These are phyloP conservation scores for Cyanistes caeruleus DNA, from an alignment of 2,113 vertebrate genomes.

Conservation along the genomic window DNA sequence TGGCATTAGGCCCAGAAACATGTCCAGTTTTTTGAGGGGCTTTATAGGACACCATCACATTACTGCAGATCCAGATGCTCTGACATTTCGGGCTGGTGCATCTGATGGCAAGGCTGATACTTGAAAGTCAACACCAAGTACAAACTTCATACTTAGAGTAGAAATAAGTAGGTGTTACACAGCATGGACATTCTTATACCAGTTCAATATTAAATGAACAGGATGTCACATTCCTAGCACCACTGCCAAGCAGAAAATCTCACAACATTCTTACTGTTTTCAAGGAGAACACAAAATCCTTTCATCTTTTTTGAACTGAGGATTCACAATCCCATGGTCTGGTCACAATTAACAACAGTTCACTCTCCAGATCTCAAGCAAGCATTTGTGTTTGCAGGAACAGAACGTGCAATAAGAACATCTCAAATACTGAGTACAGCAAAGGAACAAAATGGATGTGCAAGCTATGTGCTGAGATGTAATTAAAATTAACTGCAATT, in stretches of 20 bases:
- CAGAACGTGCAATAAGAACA: background rate
- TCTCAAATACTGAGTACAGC: background rate
- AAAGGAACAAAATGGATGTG: background rate
- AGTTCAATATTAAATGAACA: background rate
- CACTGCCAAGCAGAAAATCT: background rate
- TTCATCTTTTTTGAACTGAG: background rate
- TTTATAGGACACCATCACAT: background rate
- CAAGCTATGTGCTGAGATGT: accelerated
- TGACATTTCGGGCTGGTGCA: background rate
- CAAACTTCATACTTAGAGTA: background rate
- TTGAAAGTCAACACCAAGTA: background rate
- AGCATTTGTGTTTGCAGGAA: background rate
- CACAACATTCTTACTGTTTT: background rate
- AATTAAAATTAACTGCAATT: background rate
- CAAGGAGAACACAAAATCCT: background rate
- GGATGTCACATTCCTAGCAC: background rate
- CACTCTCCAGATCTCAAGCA: background rate
- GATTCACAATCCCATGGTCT: background rate
- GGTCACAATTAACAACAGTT: background rate
- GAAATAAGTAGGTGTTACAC: background rate
- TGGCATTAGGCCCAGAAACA: background rate
- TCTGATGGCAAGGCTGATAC: background rate
- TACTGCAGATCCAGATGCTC: background rate
- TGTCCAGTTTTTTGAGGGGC: background rate
- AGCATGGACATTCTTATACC: background rate